Evolutionary conservation across 2,113 vertebrate genomes (phyloP).

Genomic region (Laticauda colubrina): DNA sequence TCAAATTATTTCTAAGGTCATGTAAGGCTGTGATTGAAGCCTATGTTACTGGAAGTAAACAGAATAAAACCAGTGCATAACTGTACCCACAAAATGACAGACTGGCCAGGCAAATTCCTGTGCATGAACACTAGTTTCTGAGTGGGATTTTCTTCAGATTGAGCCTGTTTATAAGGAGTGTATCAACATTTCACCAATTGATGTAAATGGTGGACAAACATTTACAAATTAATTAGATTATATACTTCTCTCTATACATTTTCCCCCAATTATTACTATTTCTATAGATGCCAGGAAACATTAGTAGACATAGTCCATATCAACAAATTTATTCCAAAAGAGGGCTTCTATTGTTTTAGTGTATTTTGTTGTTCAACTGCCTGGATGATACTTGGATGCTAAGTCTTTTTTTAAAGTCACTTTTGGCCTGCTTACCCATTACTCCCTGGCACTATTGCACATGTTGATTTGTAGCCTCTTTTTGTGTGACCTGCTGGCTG

Average conservation of each 20-base stretch:
- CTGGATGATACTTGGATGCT: not conserved
- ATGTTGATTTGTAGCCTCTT: not conserved
- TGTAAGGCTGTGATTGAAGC: not conserved
- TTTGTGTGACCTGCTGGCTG: not conserved
- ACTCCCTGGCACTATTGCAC: not conserved
- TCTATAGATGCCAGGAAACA: not conserved
- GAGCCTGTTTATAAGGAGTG: not conserved
- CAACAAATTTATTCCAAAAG: not conserved
- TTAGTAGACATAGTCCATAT: not conserved
- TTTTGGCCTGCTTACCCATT: not conserved
- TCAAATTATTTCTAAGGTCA: not conserved
- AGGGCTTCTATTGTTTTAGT: not conserved
- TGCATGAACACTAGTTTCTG: not conserved
- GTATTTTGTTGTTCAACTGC: not conserved
- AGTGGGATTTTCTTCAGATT: not conserved
- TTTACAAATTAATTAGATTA: not conserved
- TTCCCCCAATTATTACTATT: not conserved
- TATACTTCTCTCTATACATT: not conserved
- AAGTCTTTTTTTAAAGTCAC: not conserved
- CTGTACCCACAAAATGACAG: not conserved
- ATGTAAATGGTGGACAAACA: not conserved
- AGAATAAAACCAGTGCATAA: not conserved
- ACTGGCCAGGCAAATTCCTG: not conserved
- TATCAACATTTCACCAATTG: not conserved
- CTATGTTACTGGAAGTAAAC: not conserved